phyloP scores from a whole-genome alignment of 2,888 invertebrate genomes.

The Synanthedon andrenaeformis region DNA sequence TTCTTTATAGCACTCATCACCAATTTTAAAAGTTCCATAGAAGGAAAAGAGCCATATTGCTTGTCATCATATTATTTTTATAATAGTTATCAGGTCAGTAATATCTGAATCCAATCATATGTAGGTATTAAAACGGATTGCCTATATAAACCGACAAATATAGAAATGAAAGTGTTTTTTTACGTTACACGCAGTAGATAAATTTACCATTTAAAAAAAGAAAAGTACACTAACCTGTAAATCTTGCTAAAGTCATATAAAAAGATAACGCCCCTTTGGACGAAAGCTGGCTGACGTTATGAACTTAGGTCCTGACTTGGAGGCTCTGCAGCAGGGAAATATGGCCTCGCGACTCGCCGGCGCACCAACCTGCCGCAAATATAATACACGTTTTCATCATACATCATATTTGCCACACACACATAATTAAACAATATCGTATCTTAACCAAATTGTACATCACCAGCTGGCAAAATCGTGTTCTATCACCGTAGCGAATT shows the following conservation, averaged over 20 bases:
- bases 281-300: conserved; percentile 72
- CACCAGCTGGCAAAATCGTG: conserved; percentile 70
- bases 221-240: conserved; percentile 78
- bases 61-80: too few relatives aligned
- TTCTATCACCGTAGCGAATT: conserved; percentile 25
- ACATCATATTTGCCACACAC: conserved; percentile 14
- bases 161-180: not conserved
- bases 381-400: conserved; percentile 26
- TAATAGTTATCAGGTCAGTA: too few relatives aligned
- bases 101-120: too few relatives aligned
- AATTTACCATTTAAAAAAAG: not conserved
- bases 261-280: conserved; percentile 90
- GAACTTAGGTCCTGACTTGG: conserved; percentile 60
- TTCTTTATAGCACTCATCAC: too few relatives aligned
- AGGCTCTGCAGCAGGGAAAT: conserved; percentile 44
- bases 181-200: too few relatives aligned
- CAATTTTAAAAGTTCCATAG: too few relatives aligned
- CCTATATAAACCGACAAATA: not conserved
- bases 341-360: conserved; percentile 46
- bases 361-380: conserved; percentile 54
- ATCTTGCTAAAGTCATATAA: conserved; percentile 98
- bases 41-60: too few relatives aligned
- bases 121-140: too few relatives aligned
- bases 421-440: conserved; percentile 11
- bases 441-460: conserved; percentile 46